Conservation (phyloP, 2,797 vertebrate genomes). For the Podarcis siculus region DNA sequence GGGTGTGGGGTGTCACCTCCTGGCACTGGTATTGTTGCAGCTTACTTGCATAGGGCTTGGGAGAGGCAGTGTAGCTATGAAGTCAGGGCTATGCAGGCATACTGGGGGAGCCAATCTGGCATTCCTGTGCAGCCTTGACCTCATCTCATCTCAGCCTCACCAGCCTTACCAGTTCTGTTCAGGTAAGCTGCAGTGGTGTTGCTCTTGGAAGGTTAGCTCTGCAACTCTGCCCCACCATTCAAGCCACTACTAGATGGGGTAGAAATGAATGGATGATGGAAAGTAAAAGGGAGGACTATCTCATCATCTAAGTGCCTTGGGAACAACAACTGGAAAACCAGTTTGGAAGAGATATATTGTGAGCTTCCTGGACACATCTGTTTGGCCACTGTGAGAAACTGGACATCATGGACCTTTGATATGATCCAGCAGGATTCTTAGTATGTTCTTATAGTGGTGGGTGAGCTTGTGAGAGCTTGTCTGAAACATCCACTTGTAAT, state of each 20-base stretch:
- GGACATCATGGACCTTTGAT: background rate
- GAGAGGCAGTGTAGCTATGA: no score
- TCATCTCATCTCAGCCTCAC: no score
- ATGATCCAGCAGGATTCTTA: background rate
- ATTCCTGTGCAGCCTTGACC: no score
- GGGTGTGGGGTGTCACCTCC: no score
- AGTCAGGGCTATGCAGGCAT: no score
- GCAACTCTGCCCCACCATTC: no score
- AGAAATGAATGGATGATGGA: background rate
- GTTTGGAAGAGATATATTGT: background rate
- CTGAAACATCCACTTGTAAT: background rate
- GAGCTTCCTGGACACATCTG: background rate
- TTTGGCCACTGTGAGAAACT: background rate
- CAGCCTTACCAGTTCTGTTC: no score
- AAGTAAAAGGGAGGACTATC: background rate
- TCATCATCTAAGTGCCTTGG: background rate
- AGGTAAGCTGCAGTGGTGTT: no score
- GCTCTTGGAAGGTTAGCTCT: no score
- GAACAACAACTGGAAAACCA: background rate
- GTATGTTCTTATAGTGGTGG: background rate
- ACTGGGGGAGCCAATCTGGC: no score
- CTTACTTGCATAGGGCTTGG: no score
- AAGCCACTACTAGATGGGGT: background rate
- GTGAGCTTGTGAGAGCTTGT: background rate
- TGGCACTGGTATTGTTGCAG: no score